These are phyloP conservation scores for Colossoma macropomum DNA, from an alignment of 2,113 vertebrate genomes.

Conservation along the genomic window DNA sequence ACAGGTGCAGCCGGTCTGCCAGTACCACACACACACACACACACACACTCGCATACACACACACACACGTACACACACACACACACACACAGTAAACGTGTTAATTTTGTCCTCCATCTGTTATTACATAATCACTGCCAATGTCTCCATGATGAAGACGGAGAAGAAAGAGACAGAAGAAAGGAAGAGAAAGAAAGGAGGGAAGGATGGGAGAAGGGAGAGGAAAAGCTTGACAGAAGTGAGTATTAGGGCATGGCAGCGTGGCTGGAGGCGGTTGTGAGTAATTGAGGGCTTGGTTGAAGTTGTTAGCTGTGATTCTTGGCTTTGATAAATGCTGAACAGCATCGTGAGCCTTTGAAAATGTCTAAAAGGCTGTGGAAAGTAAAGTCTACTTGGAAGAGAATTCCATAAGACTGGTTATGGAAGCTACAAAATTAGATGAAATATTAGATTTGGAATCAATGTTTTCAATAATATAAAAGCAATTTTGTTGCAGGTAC, in stretches of 20 bases:
- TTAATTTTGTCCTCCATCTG: slow-evolving; percentile 99
- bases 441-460: neutral
- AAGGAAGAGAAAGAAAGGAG: slow-evolving; percentile 6
- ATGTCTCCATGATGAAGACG: slow-evolving; percentile 87
- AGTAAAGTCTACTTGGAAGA: slow-evolving; percentile 15
- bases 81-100: slow-evolving; percentile 78
- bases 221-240: slow-evolving; percentile 12
- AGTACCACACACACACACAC: slow-evolving; percentile 77
- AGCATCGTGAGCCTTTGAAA: slow-evolving; percentile 3
- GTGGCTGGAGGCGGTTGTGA: slow-evolving; percentile 34
- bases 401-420: neutral
- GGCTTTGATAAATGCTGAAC: slow-evolving; percentile 12
- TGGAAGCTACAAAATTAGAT: neutral
- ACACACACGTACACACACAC: slow-evolving; percentile 40
- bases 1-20: slow-evolving; percentile 98
- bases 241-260: slow-evolving; percentile 22
- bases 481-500: neutral
- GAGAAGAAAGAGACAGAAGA: slow-evolving; percentile 53
- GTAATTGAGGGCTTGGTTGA: slow-evolving; percentile 45
- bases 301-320: slow-evolving; percentile 38
- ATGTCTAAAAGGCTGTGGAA: neutral
- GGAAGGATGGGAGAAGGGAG: neutral
- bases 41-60: slow-evolving; percentile 34
- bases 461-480: no score
- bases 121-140: slow-evolving; percentile 99